phyloP scores from a whole-genome alignment of 2,113 vertebrate genomes.

The Seriola dumerili region DNA sequence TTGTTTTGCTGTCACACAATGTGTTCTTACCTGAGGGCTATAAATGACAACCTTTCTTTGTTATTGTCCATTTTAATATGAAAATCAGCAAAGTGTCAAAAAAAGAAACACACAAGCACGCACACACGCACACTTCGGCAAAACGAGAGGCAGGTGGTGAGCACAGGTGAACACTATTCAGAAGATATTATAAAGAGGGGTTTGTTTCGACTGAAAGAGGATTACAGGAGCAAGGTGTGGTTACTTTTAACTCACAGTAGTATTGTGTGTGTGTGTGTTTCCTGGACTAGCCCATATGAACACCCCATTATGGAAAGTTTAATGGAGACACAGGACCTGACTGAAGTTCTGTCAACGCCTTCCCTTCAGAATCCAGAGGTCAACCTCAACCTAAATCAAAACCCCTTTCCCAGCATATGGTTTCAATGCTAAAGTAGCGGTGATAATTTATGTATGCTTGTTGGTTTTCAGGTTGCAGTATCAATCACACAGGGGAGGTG shows the following conservation, averaged over 20 bases:
- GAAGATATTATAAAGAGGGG: conserved; percentile 62
- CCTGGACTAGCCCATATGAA: conserved; percentile 27
- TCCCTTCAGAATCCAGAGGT: conserved; percentile 30
- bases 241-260: conserved; percentile 53
- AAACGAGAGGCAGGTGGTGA: conserved; percentile 63
- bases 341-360: conserved; percentile 25
- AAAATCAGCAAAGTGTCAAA: neutral
- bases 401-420: neutral
- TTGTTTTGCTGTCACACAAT: neutral
- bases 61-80: neutral
- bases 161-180: conserved; percentile 72
- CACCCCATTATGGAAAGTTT: conserved; percentile 34
- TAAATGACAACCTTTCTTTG: neutral
- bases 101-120: conserved; percentile 10
- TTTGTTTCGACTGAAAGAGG: conserved; percentile 68
- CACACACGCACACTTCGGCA: neutral
- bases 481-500: conserved; percentile 21
- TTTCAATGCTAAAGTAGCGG: conserved; percentile 6
- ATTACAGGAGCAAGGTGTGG: conserved; percentile 76
- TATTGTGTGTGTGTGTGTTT: conserved; percentile 44
- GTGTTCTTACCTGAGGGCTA: neutral
- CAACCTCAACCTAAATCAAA: neutral
- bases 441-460: conserved; percentile 40
- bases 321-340: conserved; percentile 48
- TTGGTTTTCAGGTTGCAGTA: conserved; percentile 35